Evolutionary conservation across 2,113 vertebrate species (phyloP).

Genomic region (Archilochus colubris): DNA sequence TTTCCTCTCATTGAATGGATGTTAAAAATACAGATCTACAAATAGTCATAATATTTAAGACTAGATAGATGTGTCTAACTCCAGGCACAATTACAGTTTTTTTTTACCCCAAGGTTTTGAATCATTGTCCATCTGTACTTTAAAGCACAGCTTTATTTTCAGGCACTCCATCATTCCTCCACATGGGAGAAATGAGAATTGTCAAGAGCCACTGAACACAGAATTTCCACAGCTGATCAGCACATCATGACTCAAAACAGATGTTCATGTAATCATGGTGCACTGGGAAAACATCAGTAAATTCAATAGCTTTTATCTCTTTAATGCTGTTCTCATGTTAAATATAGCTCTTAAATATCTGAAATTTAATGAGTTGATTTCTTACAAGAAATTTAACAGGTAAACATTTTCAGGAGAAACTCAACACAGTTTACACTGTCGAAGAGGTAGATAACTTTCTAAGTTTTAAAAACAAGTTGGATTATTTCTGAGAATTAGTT

Average conservation of each 20-base stretch:
- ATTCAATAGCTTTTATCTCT: not conserved
- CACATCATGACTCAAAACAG: not conserved
- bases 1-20: not conserved
- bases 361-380: not conserved
- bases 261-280: not conserved
- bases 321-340: not conserved
- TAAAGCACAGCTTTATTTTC: not conserved
- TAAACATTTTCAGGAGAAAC: not conserved
- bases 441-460: not conserved
- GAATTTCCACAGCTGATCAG: not conserved
- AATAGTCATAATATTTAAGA: not conserved
- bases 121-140: not conserved
- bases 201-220: not conserved
- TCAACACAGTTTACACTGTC: rapidly evolving
- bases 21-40: not conserved
- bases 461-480: not conserved
- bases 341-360: not conserved
- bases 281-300: not conserved
- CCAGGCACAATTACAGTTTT: not conserved
- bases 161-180: not conserved
- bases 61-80: not conserved
- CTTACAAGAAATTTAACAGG: rapidly evolving
- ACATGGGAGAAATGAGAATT: not conserved
- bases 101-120: not conserved
- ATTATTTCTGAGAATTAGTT: not conserved